Evolutionary conservation across 37 sponge, comb jelly and placozoan genomes (phyloP).

Genomic region (Amphimedon queenslandica): DNA sequence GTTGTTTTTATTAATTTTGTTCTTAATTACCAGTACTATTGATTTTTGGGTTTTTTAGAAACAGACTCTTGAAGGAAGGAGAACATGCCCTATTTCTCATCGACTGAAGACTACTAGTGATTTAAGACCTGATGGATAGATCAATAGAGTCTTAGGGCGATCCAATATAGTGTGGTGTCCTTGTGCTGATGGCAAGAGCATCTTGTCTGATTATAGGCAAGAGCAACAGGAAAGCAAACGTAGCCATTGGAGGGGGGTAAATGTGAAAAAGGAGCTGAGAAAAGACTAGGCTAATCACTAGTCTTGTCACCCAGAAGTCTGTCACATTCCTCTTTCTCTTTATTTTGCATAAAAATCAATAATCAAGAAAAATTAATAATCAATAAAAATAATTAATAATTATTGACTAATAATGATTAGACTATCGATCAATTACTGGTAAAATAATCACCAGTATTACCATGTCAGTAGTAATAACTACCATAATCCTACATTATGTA

Average conservation of each 20-base stretch:
- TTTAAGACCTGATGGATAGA: constrained; percentile 43
- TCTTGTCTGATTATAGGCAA: constrained; percentile 22
- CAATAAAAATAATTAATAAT: too few species aligned
- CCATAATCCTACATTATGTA: too few species aligned
- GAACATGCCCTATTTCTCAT: constrained; percentile 36
- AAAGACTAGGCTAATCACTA: too few species aligned
- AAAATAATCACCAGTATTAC: too few species aligned
- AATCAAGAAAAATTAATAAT: too few species aligned
- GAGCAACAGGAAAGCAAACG: constrained; percentile 35
- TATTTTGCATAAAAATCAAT: too few species aligned
- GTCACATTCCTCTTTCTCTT: too few species aligned
- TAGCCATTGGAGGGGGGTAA: constrained; percentile 10
- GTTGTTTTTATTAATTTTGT: too few species aligned
- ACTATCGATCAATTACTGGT: too few species aligned
- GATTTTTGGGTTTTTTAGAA: constrained; percentile 26
- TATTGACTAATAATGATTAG: too few species aligned
- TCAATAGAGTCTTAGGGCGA: constrained; percentile 41
- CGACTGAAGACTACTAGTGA: constrained; percentile 34
- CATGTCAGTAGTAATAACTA: too few species aligned
- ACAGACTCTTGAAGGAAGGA: constrained; percentile 27
- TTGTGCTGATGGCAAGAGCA: constrained; percentile 18
- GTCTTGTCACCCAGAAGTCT: too few species aligned
- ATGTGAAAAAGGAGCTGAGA: not conserved
- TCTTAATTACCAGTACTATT: not conserved
- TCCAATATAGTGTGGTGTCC: constrained; percentile 58